These are phyloP conservation scores for Callitettix versicolor DNA, from an alignment of 1,140 invertebrate genomes.

Conservation along the genomic window DNA sequence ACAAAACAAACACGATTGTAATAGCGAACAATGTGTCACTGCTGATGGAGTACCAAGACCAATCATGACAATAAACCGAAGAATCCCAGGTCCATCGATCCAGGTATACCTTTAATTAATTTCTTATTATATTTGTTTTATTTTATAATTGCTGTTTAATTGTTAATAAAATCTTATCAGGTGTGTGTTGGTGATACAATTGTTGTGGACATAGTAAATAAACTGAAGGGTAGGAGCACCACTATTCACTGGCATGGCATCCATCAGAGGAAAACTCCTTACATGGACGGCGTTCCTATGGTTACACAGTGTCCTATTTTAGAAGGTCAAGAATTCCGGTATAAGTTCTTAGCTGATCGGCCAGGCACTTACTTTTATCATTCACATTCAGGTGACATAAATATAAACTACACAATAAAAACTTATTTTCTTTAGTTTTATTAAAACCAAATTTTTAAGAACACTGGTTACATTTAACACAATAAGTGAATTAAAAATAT, in stretches of 20 bases:
- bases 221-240: constrained; percentile 33
- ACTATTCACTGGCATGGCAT: constrained; percentile 41
- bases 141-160: neutral
- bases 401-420: no score
- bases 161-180: no score
- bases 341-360: constrained; percentile 23
- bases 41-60: constrained; percentile 37
- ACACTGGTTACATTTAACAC: no score
- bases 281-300: constrained; percentile 47
- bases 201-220: constrained; percentile 35
- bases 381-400: constrained; percentile 28
- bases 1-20: constrained; percentile 17
- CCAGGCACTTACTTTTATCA: constrained; percentile 29
- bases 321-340: constrained; percentile 22
- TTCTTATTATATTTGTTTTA: neutral
- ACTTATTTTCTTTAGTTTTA: no score
- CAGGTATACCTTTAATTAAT: constrained; percentile 28
- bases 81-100: constrained; percentile 41
- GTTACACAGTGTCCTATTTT: no score
- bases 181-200: constrained; percentile 37
- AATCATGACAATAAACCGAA: constrained; percentile 38
- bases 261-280: constrained; percentile 33
- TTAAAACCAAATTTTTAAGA: no score
- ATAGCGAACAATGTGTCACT: constrained; percentile 36
- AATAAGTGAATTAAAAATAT: no score